Evolutionary conservation across 2,113 vertebrate species (phyloP).

Genomic region (Nesogale talazaci): DNA sequence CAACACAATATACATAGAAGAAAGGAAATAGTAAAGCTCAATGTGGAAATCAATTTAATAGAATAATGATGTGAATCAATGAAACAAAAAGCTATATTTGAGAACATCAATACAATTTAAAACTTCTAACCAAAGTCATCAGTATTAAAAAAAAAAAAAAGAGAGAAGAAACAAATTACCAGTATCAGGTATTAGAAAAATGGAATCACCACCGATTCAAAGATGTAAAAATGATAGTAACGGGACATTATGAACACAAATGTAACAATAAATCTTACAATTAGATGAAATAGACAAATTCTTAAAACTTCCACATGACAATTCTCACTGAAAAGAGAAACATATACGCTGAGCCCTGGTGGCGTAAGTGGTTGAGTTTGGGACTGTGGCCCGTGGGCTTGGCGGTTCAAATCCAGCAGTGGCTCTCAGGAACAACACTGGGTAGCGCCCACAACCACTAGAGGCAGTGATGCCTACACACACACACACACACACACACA

Average conservation of each 20-base stretch:
- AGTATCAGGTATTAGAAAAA: not conserved
- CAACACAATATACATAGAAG: not conserved
- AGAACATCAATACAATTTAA: not conserved
- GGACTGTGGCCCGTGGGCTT: too few relatives aligned
- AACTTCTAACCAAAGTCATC: not conserved
- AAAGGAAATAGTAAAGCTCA: not conserved
- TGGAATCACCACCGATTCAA: not conserved
- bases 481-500: too few relatives aligned
- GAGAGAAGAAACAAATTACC: not conserved
- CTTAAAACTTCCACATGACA: not conserved
- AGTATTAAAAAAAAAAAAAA: not conserved
- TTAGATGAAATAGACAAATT: not conserved
- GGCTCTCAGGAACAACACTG: too few relatives aligned
- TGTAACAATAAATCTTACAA: not conserved
- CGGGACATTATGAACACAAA: not conserved
- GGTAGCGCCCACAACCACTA: too few relatives aligned
- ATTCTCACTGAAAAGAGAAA: not conserved
- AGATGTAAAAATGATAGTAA: not conserved
- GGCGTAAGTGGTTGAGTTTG: too few relatives aligned
- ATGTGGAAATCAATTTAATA: not conserved
- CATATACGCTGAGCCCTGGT: too few relatives aligned
- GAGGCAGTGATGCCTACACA: too few relatives aligned
- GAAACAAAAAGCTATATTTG: not conserved
- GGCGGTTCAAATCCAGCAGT: too few relatives aligned
- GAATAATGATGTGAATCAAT: not conserved